Conservation (phyloP, 2,797 vertebrate species). For the Pogoniulus pusillus region DNA sequence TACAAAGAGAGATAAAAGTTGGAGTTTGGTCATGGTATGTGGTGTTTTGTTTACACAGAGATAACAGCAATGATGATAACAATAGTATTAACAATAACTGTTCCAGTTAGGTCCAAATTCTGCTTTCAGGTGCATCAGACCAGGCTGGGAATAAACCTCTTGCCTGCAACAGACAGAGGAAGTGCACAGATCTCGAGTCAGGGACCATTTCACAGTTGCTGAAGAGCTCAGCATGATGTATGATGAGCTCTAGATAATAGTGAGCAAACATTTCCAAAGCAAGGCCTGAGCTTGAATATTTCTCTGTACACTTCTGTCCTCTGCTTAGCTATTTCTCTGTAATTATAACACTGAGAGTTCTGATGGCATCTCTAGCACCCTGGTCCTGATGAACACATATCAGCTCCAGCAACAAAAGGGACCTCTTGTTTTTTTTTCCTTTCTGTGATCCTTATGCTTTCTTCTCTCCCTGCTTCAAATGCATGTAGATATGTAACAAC, state of each 20-base stretch:
- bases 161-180: not conserved
- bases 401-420: not conserved
- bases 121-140: not conserved
- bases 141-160: not conserved
- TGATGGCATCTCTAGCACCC: not conserved
- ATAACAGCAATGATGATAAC: not conserved
- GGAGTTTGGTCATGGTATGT: constrained; percentile 27
- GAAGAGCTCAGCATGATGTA: not conserved
- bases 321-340: not conserved
- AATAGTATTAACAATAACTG: not conserved
- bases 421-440: not conserved
- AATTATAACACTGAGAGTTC: not conserved
- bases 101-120: not conserved
- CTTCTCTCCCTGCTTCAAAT: not conserved
- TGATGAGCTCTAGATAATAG: not conserved
- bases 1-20: constrained; percentile 54
- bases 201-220: not conserved
- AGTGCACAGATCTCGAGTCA: not conserved
- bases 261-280: not conserved
- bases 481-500: not conserved
- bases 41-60: constrained; percentile 50
- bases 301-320: not conserved
- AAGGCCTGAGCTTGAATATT: not conserved
- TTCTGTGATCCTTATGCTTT: not conserved
- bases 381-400: not conserved